Evolutionary conservation across 2,113 vertebrate genomes (phyloP).

Genomic region (Chionis minor): DNA sequence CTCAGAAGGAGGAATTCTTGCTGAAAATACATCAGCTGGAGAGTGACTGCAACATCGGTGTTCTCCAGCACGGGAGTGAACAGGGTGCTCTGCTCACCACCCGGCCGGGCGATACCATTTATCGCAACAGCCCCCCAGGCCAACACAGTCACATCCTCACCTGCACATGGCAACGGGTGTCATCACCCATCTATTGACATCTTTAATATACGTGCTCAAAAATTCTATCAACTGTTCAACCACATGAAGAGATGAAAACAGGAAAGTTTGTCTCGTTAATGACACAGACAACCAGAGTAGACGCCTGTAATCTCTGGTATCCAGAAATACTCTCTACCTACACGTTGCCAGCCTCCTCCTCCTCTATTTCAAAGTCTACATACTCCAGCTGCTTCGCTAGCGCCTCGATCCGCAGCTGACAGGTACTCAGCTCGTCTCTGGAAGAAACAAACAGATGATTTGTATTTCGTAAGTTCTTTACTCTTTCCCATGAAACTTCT

Average conservation of each 20-base stretch:
- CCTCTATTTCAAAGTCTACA: conserved; percentile 70
- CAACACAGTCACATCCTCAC: neutral
- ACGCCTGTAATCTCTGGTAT: neutral
- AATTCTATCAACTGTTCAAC: neutral
- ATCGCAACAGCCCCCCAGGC: neutral
- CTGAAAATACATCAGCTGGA: neutral
- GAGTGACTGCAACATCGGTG: neutral
- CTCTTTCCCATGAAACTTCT: neutral
- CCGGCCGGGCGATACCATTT: neutral
- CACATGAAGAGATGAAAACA: neutral
- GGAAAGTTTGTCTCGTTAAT: neutral
- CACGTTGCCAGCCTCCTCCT: conserved; percentile 73
- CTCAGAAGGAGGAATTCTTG: neutral
- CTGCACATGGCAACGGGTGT: neutral
- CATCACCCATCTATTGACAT: neutral
- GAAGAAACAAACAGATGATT: neutral
- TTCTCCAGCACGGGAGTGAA: neutral
- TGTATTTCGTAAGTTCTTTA: neutral
- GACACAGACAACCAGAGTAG: neutral
- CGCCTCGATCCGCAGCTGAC: conserved; percentile 65
- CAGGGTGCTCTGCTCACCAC: neutral
- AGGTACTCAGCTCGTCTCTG: conserved; percentile 76
- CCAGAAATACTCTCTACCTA: conserved; percentile 61
- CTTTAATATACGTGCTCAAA: neutral
- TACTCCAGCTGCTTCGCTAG: conserved; percentile 72